Evolutionary conservation across 2,113 vertebrate species (phyloP), one percentile per base, ranked within the genome.

Genomic region (Vanacampus margaritifer): DNA sequence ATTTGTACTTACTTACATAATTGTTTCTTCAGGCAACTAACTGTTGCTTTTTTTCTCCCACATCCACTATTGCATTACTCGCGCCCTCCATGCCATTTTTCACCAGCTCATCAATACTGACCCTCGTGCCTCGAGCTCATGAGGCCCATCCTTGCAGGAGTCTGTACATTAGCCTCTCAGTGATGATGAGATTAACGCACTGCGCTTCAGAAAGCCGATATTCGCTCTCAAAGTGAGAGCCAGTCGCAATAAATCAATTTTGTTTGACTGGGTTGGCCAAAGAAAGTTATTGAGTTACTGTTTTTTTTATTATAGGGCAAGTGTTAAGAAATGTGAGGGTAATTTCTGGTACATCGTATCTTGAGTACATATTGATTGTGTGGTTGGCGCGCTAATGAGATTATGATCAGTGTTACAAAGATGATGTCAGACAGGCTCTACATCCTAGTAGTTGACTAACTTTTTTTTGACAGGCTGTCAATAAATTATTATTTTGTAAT

Each of bases 121-220:
- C 68, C 71, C 61, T 14, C 75, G 59, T 24, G 60, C 69, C 51
- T 45, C 16, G 58, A 75, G 63, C 72, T 75, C 66, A 60, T 43
- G 41, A 71, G 54, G 76, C 35, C 67, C 72, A 28, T 75, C 37
- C 48, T 61, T 58, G 24, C 23, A 1, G 16, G 13, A 46, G 60
- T 73, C 35, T 9, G 6, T 71, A 67, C 68, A 80, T 80, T 77
- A 78, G 35, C 51, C 65, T 7, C 60, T 50, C 51, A 48, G 48
- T 60, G 62, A 67, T 76, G 78, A 82, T 82, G 68, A 79, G 68
- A 76, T 87, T 78, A 81, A 71, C 68, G 72, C 62, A 19, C 37
- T 63, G 36, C 45, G 51, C 67, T 70, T 23, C 28, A 66, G 61
- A 43, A 80, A 59, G 71, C 53, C 48, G 53, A 35, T 79, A 71